Conservation (phyloP, 2,797 vertebrate species). For the Astyanax mexicanus region DNA sequence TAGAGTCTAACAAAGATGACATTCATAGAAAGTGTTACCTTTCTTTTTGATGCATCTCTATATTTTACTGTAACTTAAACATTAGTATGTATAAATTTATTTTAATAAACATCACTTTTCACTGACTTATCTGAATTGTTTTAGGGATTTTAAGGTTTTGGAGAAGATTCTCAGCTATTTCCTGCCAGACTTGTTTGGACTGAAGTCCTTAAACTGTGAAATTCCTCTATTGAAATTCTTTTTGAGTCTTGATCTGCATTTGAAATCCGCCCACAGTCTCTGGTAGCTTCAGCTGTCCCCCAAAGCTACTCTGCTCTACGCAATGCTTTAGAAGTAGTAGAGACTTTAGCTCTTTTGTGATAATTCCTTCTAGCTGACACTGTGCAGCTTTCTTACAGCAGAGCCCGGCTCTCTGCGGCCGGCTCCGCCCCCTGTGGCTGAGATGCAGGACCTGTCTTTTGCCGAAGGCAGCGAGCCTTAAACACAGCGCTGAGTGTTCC, state of each 20-base stretch:
- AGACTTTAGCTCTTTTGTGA: not conserved
- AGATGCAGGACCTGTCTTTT: slow-evolving; percentile 62
- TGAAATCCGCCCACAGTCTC: not conserved
- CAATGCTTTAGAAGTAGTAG: not conserved
- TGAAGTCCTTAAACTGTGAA: not conserved
- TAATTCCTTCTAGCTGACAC: not conserved
- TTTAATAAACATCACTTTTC: no score
- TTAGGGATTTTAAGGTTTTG: not conserved
- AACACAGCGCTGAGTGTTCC: slow-evolving; percentile 62
- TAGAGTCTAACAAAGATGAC: no score
- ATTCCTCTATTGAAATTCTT: not conserved
- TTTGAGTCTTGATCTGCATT: not conserved
- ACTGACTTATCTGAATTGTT: not conserved
- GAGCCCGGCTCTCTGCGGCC: not conserved
- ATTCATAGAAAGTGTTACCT: no score
- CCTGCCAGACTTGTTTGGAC: not conserved
- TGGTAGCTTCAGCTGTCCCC: slow-evolving; percentile 1
- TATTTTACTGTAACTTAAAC: no score
- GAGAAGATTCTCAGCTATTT: not conserved
- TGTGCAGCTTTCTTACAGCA: not conserved
- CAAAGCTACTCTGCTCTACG: not conserved
- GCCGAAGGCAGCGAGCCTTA: slow-evolving; percentile 63
- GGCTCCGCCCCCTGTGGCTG: slow-evolving; percentile 64
- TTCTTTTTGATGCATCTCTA: no score
- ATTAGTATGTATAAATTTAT: no score